phyloP scores from a whole-genome alignment of 2,797 vertebrate genomes.

The Muraenolepis orangiensis region DNA sequence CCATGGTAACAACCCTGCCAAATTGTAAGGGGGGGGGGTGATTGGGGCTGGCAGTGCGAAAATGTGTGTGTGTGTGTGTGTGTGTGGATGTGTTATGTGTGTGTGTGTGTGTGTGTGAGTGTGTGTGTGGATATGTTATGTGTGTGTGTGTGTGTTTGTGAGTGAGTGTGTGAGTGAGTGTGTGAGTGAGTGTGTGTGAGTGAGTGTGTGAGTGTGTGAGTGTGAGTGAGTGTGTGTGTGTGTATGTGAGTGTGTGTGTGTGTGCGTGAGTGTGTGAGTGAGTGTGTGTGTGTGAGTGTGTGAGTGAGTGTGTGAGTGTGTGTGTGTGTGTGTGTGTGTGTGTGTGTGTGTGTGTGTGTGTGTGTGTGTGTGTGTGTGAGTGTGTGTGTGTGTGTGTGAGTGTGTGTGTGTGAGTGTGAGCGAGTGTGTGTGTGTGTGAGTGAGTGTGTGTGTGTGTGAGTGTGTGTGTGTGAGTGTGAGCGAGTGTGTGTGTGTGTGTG shows the following conservation, averaged over 20 bases:
- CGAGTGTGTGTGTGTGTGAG: neutral
- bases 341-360: neutral
- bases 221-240: neutral
- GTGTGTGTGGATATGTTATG: no score
- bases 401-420: neutral
- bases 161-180: neutral
- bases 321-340: neutral
- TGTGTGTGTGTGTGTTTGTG: neutral
- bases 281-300: neutral
- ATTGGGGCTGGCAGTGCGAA: neutral
- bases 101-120: neutral
- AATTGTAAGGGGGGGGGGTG: slow-evolving; percentile 19
- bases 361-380: neutral
- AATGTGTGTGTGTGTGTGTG: neutral
- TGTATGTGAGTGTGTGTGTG: no score
- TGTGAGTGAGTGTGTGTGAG: neutral
- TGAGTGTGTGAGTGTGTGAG: neutral
- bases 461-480: neutral
- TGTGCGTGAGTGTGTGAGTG: no score
- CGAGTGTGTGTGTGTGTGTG: neutral
- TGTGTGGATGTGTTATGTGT: neutral
- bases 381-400: neutral
- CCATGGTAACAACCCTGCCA: slow-evolving; percentile 50
- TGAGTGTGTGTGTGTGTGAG: neutral
- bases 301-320: neutral